Evolutionary conservation across 2,113 vertebrate species (phyloP).

Genomic region (Aldabrachelys gigantea): DNA sequence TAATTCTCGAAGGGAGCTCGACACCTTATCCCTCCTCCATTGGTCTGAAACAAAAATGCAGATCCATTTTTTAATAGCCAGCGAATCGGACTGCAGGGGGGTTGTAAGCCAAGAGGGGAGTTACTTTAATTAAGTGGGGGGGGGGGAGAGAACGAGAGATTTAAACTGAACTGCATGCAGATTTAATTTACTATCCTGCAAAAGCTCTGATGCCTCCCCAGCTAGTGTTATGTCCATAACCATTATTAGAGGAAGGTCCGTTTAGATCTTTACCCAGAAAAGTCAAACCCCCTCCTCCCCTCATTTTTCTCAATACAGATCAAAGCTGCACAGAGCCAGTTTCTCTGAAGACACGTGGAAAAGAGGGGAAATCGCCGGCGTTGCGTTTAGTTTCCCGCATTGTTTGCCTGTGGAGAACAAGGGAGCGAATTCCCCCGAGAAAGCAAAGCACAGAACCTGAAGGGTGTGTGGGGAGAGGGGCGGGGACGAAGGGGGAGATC

Average conservation of each 20-base stretch:
- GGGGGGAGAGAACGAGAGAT: accelerated
- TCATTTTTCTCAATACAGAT: neutral
- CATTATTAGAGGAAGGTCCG: too few species aligned
- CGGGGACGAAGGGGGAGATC: too few species aligned
- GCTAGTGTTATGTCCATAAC: too few species aligned
- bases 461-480: neutral
- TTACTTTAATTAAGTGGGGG: neutral
- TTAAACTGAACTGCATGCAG: accelerated
- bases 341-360: neutral
- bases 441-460: neutral
- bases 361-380: neutral
- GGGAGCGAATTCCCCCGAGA: neutral
- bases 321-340: neutral
- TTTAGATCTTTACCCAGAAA: neutral
- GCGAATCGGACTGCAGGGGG: neutral
- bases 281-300: too few species aligned
- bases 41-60: neutral
- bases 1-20: neutral
- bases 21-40: neutral
- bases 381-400: neutral
- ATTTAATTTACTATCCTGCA: accelerated
- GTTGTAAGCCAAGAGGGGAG: too few species aligned
- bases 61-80: neutral
- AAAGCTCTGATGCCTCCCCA: accelerated
- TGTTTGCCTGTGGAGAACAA: neutral